Conservation (phyloP, 2,797 vertebrate species). For the Protonibea diacanthus region DNA sequence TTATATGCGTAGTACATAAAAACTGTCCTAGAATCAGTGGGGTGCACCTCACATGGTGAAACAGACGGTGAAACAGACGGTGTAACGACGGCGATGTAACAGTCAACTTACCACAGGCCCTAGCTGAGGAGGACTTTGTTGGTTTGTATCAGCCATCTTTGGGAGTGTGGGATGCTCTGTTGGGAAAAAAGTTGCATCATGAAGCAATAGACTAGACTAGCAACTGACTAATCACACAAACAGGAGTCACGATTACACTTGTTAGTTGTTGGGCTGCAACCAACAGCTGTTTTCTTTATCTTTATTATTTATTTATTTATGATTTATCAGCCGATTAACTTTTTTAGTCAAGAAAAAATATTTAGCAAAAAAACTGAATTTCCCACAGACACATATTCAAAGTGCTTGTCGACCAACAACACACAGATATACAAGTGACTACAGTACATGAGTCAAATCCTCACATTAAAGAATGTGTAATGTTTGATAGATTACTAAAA, state of each 20-base stretch:
- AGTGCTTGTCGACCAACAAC: not conserved
- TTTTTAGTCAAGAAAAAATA: not conserved
- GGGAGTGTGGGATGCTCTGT: conserved; percentile 42
- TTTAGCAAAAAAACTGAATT: no score
- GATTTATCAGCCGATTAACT: not conserved
- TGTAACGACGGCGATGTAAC: not conserved
- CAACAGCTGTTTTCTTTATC: not conserved
- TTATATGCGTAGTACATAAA: no score
- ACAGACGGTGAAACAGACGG: not conserved
- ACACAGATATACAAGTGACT: no score
- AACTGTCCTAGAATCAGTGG: not conserved
- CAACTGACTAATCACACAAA: not conserved
- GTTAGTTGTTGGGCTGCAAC: not conserved
- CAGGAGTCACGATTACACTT: not conserved
- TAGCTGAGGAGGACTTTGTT: conserved; percentile 72
- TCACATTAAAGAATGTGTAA: not conserved
- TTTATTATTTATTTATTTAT: no score
- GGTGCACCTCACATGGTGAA: not conserved
- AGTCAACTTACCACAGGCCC: conserved; percentile 81
- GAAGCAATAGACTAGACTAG: no score
- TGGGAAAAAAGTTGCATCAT: not conserved
- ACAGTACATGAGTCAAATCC: not conserved
- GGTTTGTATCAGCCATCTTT: conserved; percentile 86
- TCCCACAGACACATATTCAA: no score
- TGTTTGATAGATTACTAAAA: no score